Percentiles rank a stretch among this genome's conserved stretches.
Conservation (phyloP, 30 jellyfish, hydroid and myxozoan genomes). For the Sanderia malayensis region DNA sequence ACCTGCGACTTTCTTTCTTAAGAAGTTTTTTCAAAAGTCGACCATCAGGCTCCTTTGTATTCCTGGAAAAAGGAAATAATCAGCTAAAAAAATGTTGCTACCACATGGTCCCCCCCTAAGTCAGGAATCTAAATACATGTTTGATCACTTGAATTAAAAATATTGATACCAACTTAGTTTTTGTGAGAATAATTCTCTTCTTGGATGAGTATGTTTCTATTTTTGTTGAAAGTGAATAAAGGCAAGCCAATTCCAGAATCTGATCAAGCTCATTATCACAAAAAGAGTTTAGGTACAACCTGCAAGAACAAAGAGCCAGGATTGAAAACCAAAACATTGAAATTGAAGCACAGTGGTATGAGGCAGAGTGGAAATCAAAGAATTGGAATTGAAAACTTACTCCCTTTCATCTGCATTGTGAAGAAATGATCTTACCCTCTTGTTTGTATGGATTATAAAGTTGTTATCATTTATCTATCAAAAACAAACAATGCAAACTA, state of each 20-base stretch:
- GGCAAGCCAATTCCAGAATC: conserved; percentile 65
- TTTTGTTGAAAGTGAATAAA: conserved; percentile 57
- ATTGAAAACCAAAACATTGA: no score
- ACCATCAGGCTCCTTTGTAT: conserved; percentile 75
- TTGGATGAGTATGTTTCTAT: conserved; percentile 50
- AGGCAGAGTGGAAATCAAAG: no score
- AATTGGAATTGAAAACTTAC: no score
- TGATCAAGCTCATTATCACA: conserved; percentile 78
- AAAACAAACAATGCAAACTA: not conserved
- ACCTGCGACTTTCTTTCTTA: conserved; percentile 66
- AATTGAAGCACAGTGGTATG: no score
- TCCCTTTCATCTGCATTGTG: conserved; percentile 78
- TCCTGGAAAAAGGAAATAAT: conserved; percentile 34
- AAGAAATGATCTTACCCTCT: conserved; percentile 62
- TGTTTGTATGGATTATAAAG: conserved; percentile 69
- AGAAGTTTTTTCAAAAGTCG: conserved; percentile 59
- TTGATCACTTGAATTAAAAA: no score
- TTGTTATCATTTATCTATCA: conserved; percentile 45
- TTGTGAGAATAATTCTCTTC: conserved; percentile 43
- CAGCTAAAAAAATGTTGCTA: no score
- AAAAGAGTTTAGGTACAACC: conserved; percentile 67
- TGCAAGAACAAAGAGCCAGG: no score
- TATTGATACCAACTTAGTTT: conserved; percentile 79
- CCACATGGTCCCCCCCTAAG: no score
- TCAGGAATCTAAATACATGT: no score